A percentile compares a stretch with the other conserved stretches of the same genome.
phyloP scores from a whole-genome alignment of 37 sponge, comb jelly and placozoan genomes.

The Mnemiopsis leidyi region DNA sequence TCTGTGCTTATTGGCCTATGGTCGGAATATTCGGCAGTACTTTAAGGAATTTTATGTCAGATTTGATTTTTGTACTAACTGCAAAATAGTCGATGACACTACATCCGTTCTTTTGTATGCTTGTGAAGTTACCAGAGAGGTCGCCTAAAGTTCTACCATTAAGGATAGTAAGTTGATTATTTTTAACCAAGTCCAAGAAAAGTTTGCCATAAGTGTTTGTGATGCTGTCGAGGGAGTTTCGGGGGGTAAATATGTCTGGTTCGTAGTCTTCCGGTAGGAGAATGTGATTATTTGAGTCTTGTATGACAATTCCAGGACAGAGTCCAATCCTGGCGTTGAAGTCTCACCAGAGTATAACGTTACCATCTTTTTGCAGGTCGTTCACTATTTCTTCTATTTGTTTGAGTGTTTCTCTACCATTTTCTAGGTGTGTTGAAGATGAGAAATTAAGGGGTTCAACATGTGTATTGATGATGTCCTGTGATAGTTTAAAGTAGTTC shows the following conservation, averaged over 20 bases:
- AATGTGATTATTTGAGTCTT: not conserved
- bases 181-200: not conserved
- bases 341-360: too few relatives aligned
- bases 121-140: not conserved
- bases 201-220: not conserved
- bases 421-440: not conserved
- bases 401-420: not conserved
- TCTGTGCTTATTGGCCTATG: too few relatives aligned
- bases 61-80: not conserved
- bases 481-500: not conserved
- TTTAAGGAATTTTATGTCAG: not conserved
- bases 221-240: not conserved
- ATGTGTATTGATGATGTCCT: not conserved
- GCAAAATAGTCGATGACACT: not conserved
- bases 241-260: too few relatives aligned
- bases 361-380: too few relatives aligned
- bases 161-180: not conserved
- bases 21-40: not conserved
- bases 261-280: not conserved
- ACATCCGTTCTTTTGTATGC: too few relatives aligned
- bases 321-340: too few relatives aligned
- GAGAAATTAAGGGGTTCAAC: not conserved
- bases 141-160: not conserved
- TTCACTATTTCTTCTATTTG: not conserved
- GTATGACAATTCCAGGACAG: not conserved